A percentile compares a stretch with the other conserved stretches of the same genome.
These are phyloP conservation scores for Aselliscus stoliczkanus DNA, from an alignment of 2,797 vertebrate species.

Conservation along the genomic window DNA sequence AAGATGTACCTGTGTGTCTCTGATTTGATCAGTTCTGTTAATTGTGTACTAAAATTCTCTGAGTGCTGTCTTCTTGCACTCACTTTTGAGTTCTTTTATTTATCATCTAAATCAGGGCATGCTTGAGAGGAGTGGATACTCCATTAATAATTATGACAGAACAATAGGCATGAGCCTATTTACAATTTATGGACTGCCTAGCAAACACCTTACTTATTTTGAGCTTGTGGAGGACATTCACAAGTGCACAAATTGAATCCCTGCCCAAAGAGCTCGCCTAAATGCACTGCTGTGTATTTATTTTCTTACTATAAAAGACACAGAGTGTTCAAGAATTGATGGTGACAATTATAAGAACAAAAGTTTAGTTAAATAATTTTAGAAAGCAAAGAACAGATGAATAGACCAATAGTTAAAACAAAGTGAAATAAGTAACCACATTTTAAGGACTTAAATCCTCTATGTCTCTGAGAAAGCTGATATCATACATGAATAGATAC, in stretches of 20 bases:
- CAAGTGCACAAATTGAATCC: neutral
- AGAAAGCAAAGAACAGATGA: neutral
- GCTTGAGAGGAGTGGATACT: neutral
- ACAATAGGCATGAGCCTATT: neutral
- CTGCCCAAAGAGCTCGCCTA: neutral
- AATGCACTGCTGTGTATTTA: neutral
- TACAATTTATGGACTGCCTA: neutral
- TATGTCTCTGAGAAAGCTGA: neutral
- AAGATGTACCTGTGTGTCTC: neutral
- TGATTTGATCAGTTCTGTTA: neutral
- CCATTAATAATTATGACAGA: constrained; percentile 49
- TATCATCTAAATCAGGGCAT: neutral
- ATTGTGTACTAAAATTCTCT: neutral
- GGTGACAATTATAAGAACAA: neutral
- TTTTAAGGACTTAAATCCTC: neutral
- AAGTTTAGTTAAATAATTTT: neutral
- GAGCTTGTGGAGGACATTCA: neutral
- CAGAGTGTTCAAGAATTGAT: neutral
- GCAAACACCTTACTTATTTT: neutral
- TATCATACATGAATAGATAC: neutral
- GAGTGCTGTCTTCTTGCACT: neutral
- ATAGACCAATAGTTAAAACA: neutral
- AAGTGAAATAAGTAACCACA: neutral
- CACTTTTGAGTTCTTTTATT: neutral
- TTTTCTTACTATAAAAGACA: neutral